Conservation (phyloP, 2,797 vertebrate genomes). For the Podargus strigoides region DNA sequence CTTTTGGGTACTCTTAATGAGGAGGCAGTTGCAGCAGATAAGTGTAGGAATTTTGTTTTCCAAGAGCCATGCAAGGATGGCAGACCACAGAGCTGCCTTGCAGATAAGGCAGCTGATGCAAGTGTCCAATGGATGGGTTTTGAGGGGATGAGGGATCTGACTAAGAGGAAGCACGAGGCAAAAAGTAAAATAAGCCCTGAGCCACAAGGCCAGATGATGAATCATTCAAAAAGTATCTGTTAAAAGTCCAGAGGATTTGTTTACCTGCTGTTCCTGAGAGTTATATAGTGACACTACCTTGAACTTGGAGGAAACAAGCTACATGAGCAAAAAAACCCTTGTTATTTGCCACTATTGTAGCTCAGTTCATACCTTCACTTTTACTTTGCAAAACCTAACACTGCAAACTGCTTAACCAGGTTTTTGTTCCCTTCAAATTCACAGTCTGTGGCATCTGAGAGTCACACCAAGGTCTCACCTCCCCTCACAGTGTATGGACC, state of each 20-base stretch:
- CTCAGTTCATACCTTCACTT: neutral
- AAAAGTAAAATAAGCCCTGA: neutral
- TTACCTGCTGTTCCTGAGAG: neutral
- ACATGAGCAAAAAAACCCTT: neutral
- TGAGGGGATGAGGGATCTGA: neutral
- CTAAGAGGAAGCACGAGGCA: neutral
- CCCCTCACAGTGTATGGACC: neutral
- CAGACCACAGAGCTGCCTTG: neutral
- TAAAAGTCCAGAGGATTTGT: neutral
- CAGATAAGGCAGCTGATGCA: rapidly evolving
- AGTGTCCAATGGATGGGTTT: neutral
- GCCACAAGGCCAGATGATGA: neutral
- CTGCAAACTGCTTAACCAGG: neutral
- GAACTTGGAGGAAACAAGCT: neutral
- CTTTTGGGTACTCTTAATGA: neutral
- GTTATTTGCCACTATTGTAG: neutral
- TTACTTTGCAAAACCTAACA: neutral
- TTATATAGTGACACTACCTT: neutral
- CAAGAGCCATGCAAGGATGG: neutral
- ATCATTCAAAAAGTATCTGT: neutral
- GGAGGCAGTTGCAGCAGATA: neutral
- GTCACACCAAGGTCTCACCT: neutral
- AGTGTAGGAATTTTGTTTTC: neutral
- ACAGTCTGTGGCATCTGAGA: rapidly evolving
- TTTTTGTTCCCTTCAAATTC: neutral